A percentile compares a stretch with the other conserved stretches of the same genome.
Conservation (phyloP, 2,797 vertebrate species). For the Cirrhinus mrigala region DNA sequence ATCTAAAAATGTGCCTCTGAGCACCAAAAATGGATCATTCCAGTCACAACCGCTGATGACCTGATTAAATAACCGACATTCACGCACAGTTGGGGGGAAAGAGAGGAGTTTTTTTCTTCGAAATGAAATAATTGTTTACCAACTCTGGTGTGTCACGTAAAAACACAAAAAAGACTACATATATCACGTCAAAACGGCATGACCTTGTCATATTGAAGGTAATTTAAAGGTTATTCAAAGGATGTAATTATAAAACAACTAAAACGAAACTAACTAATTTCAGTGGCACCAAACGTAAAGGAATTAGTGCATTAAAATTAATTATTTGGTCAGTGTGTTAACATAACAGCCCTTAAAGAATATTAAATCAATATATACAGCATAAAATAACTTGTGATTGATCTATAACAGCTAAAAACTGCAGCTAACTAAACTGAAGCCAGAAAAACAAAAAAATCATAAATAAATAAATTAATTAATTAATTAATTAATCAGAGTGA, state of each 20-base stretch:
- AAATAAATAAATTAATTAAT: background rate
- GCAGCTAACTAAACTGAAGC: background rate
- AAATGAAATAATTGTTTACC: background rate
- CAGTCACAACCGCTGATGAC: background rate
- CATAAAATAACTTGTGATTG: background rate
- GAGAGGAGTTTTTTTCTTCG: background rate
- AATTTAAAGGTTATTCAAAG: no score
- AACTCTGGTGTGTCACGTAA: background rate
- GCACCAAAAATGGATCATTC: slow-evolving; percentile 13
- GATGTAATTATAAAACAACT: background rate
- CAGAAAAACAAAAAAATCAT: background rate
- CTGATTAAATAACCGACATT: slow-evolving; percentile 9
- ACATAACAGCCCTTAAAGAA: background rate
- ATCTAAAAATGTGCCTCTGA: background rate
- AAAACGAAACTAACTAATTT: background rate
- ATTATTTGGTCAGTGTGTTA: background rate
- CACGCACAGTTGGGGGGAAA: background rate
- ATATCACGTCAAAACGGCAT: background rate
- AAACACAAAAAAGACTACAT: background rate
- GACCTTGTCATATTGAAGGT: background rate
- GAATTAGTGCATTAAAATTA: background rate
- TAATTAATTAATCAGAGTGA: background rate
- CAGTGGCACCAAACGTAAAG: background rate
- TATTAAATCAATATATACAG: background rate
- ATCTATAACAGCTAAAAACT: background rate